Evolutionary conservation across 2,113 vertebrate genomes (phyloP).

Genomic region (Hemibates koningsi): DNA sequence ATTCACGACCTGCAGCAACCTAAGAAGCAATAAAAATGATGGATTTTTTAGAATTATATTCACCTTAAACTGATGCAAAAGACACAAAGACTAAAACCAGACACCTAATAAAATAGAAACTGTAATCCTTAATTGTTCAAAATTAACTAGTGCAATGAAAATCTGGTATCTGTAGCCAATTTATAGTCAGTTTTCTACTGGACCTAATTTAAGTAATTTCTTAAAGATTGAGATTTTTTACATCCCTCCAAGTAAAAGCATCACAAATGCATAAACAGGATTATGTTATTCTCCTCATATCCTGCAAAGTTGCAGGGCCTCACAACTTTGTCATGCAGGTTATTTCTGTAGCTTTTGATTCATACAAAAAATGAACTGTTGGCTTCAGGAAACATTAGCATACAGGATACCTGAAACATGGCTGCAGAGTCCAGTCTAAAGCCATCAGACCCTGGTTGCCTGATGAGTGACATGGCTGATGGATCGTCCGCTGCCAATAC

Average conservation of each 20-base stretch:
- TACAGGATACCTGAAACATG: slow-evolving; percentile 78
- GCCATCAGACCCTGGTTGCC: slow-evolving; percentile 89
- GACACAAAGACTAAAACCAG: not conserved
- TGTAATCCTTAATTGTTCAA: not conserved
- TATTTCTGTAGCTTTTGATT: not conserved
- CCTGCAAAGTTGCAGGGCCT: not conserved
- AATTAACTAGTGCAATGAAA: not conserved
- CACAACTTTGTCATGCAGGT: not conserved
- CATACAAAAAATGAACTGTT: not conserved
- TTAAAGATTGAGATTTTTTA: not conserved
- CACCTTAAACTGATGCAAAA: not conserved
- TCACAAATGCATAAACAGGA: not conserved
- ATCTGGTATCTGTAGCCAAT: not conserved
- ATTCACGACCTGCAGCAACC: slow-evolving; percentile 88
- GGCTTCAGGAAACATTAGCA: not conserved
- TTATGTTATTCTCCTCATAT: not conserved
- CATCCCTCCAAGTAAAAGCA: not conserved
- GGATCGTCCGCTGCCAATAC: slow-evolving; percentile 84
- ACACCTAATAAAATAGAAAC: not conserved
- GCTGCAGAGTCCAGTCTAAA: slow-evolving; percentile 88
- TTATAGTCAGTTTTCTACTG: not conserved
- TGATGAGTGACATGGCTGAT: slow-evolving; percentile 79
- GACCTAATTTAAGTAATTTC: not conserved
- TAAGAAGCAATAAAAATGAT: slow-evolving; percentile 29
- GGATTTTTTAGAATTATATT: not conserved